These are phyloP conservation scores for Stenodera caucasica DNA, from an alignment of 2,888 invertebrate genomes.

Conservation along the genomic window DNA sequence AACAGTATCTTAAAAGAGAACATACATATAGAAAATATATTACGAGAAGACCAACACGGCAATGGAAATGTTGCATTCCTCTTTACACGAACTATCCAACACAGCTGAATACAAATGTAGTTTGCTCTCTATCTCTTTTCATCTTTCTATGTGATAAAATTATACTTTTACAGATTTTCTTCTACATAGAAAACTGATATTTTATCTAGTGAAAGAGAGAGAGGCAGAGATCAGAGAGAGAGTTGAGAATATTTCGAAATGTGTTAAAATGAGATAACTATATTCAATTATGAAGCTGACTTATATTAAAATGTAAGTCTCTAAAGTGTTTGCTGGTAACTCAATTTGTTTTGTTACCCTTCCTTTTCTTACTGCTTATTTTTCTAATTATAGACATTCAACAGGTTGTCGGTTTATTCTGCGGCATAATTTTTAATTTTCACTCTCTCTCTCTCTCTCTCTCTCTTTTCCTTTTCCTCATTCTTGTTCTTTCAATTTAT, in stretches of 20 bases:
- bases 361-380: slow-evolving; percentile 44
- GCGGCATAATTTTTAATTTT: slow-evolving; percentile 50
- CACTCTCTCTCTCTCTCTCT: slow-evolving; percentile 30
- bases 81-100: slow-evolving; percentile 26
- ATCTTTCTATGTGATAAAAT: slow-evolving; percentile 36
- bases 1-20: slow-evolving; percentile 24
- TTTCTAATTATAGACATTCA: slow-evolving; percentile 48
- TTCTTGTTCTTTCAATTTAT: no score
- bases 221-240: background rate
- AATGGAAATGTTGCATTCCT: slow-evolving; percentile 29
- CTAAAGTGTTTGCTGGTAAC: slow-evolving; percentile 52
- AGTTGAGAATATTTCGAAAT: background rate
- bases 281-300: slow-evolving; percentile 46
- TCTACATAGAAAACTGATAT: slow-evolving; percentile 9
- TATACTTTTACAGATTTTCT: slow-evolving; percentile 45
- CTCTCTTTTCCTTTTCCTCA: background rate
- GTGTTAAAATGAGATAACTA: slow-evolving; percentile 34
- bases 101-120: slow-evolving; percentile 43
- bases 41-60: background rate
- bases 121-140: slow-evolving; percentile 32
- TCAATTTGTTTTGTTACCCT: slow-evolving; percentile 54
- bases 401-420: slow-evolving; percentile 46
- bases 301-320: slow-evolving; percentile 50
- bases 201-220: slow-evolving; percentile 8
- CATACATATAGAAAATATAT: slow-evolving; percentile 22